Evolutionary conservation across 2,888 invertebrate genomes (phyloP), one percentile per base, ranked within the genome.

Genomic region (Patella depressa): DNA sequence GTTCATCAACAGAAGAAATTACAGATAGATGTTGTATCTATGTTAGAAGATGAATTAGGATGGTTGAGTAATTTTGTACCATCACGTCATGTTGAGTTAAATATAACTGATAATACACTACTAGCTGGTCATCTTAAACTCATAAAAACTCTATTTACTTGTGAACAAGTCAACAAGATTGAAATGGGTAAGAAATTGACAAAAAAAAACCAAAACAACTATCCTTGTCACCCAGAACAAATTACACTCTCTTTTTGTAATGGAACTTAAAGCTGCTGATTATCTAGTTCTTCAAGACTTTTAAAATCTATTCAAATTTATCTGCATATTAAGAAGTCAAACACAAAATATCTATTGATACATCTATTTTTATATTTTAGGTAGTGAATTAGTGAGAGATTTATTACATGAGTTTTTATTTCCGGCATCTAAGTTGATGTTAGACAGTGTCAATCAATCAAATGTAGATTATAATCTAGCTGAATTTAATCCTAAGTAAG

Each of bases 51-150:
- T 84, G 93, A 93, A 86, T 85, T 92, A 11, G 88, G 87, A 5
- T 93, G 93, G 93, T 86, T 93, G 76, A 85, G 87, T 45, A 92
- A 92, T 82, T 93, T 92, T 85, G 91, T 91, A 4, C 89, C 91
- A 4, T 90, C 91, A 2, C 87, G 88, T 34, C 85, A 89, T 72
- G 80, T 82, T 5, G 88, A 86, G 73, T 80, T 88, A 54, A 83
- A 87, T 71, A 87, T 89, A 59, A 90, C 91, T 14, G 93, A 93
- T 82, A 92, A 91, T 83, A 87, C 89, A n/a, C 85, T 93, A 72
- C 83, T 93, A 76, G 92, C 92, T 14, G 93, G 93, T 9, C 93
- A 93, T 83, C 89, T 93, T 75, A 89, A 89, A 71, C 88, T 92
- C 15, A 90, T 92, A 29, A 86, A 88, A 78, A 91, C 92, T 14